Conservation (phyloP, 2,113 vertebrate species). For the Columba livia region DNA sequence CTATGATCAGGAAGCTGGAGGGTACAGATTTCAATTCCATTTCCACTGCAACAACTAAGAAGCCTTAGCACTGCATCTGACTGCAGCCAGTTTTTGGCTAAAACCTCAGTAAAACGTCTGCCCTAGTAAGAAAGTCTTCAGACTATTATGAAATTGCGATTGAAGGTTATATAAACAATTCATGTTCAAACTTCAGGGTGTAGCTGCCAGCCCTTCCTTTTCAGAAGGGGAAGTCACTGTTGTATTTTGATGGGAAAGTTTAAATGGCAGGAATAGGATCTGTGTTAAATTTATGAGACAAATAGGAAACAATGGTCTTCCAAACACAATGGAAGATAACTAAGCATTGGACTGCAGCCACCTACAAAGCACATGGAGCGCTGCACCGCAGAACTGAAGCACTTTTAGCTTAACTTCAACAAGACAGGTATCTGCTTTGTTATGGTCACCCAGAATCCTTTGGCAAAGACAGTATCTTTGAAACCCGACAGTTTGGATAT, state of each 20-base stretch:
- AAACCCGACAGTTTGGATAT: background rate
- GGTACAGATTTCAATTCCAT: background rate
- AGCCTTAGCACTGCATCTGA: background rate
- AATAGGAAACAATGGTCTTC: constrained; percentile 69
- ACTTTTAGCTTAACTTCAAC: background rate
- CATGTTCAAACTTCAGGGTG: constrained; percentile 53
- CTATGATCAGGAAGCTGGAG: background rate
- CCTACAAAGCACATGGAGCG: background rate
- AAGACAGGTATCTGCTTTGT: background rate
- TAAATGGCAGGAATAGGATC: constrained; percentile 64
- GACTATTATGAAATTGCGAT: constrained; percentile 36
- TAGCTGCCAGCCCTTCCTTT: constrained; percentile 70
- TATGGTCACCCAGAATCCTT: background rate
- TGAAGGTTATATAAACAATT: constrained; percentile 71
- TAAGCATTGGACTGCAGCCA: constrained; percentile 45
- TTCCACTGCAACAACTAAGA: background rate
- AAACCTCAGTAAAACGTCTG: constrained; percentile 41
- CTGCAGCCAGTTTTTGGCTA: constrained; percentile 2
- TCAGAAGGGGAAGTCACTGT: constrained; percentile 59
- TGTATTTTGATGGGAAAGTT: constrained; percentile 53
- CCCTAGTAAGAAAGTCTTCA: constrained; percentile 28
- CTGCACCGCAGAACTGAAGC: background rate
- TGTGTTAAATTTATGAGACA: constrained; percentile 64
- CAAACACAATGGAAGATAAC: constrained; percentile 69
- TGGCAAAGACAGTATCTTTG: background rate